These are phyloP conservation scores for Pelvicachromis taeniatus DNA, from an alignment of 2,113 vertebrate genomes.

Conservation along the genomic window DNA sequence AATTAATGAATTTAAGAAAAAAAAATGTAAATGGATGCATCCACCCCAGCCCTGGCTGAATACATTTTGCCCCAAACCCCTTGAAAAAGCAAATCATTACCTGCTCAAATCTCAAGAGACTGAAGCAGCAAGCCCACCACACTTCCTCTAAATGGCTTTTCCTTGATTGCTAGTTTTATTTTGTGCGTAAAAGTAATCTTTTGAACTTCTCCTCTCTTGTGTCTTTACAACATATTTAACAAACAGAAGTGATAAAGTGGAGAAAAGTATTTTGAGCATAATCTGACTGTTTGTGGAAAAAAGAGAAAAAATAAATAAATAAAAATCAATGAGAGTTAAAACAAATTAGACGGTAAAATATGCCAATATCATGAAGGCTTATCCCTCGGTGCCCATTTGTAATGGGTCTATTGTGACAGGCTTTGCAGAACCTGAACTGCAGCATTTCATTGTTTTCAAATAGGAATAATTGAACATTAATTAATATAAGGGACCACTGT, in stretches of 20 bases:
- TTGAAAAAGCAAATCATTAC: not conserved
- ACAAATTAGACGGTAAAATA: not conserved
- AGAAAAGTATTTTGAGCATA: not conserved
- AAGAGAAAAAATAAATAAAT: not conserved
- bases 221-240: not conserved
- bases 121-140: not conserved
- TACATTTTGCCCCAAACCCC: not conserved
- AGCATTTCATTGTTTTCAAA: not conserved
- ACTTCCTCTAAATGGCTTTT: not conserved
- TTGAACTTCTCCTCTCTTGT: not conserved
- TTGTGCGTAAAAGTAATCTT: not conserved
- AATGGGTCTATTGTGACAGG: not conserved
- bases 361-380: not conserved
- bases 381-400: accelerated
- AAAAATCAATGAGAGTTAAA: not conserved
- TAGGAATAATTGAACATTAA: not conserved
- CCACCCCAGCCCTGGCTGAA: not conserved
- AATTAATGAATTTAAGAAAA: slow-evolving; percentile 23
- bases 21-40: slow-evolving; percentile 1
- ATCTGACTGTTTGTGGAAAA: not conserved
- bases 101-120: not conserved
- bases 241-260: not conserved
- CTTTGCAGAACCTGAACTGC: not conserved
- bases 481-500: not conserved
- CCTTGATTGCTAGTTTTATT: not conserved